These are phyloP conservation scores for Trichonephila inaurata DNA, from an alignment of 1,140 invertebrate species.

Conservation along the genomic window DNA sequence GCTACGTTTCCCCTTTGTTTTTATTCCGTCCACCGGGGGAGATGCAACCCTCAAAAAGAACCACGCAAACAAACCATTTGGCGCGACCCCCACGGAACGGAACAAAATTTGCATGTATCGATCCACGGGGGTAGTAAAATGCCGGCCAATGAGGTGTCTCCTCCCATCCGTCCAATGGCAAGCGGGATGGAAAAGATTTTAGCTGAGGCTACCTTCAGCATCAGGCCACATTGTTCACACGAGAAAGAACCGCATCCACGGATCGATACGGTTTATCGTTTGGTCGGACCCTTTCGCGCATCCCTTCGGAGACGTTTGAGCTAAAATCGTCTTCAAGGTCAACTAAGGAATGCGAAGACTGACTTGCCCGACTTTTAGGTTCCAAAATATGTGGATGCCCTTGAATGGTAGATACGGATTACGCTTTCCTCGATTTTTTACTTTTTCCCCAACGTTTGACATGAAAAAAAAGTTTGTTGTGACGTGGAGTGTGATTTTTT, in stretches of 20 bases:
- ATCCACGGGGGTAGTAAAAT: background rate
- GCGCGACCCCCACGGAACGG: slow-evolving; percentile 7
- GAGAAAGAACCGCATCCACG: slow-evolving; percentile 32
- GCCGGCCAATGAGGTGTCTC: slow-evolving; percentile 30
- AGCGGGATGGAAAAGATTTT: slow-evolving; percentile 51
- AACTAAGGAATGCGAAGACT: background rate
- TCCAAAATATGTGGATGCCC: slow-evolving; percentile 1
- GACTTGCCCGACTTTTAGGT: background rate
- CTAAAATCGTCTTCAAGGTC: slow-evolving; percentile 47
- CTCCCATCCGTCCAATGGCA: slow-evolving; percentile 36
- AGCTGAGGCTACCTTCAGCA: background rate
- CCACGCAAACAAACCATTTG: slow-evolving; percentile 48
- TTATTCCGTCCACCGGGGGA: background rate
- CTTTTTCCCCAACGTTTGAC: background rate
- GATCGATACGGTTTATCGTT: slow-evolving; percentile 19
- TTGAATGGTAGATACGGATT: slow-evolving; percentile 25
- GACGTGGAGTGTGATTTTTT: background rate
- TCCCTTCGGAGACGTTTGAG: slow-evolving; percentile 21
- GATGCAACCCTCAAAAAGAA: background rate
- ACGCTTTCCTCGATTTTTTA: background rate
- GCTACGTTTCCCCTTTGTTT: background rate
- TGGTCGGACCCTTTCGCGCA: slow-evolving; percentile 6
- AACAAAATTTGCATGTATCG: slow-evolving; percentile 41
- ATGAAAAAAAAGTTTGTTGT: background rate
- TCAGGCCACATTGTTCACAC: slow-evolving; percentile 55